Base-by-base conservation (phyloP, 1,140 invertebrate genomes). In the Zaprionus ghesquierei region DNA sequence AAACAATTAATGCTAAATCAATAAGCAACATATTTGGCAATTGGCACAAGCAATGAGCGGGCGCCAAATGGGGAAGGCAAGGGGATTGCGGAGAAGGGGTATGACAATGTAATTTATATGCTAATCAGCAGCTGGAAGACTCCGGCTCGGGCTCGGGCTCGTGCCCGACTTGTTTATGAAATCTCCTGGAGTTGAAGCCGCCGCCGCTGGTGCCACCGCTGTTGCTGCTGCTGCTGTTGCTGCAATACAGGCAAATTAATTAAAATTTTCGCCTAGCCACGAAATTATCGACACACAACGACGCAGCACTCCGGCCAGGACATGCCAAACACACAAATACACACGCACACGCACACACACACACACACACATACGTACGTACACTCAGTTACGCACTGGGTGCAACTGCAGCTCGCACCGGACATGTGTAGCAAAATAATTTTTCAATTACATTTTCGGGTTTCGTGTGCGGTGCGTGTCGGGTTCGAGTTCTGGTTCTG, bases 361-460 rank as follows among this genome's bases (percentile, higher is more conserved):
- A 31, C 29, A 41, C 31, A 15, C 38, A 13, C 4, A n/a, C 54
- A 23, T 5, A 56, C 54, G 1, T 5, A 35, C 53, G 13, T 0
- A 5, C 54, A 33, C 29, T 35, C 29, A 25, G 13, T n/a, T 22
- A 18, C 22, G 27, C 29, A 55, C 31, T 12, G 31, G 3, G 31
- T 50, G 31, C 22, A 22, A 20, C n/a, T 49, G 54, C 49, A 46
- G 29, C 20, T n/a, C n/a, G 22, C 15, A 58, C 69, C 54, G 69
- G 77, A 80, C 81, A 84, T 64, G 75, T 86, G 82, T 66, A 85
- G 86, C 82, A 85, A 86, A 85, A 85, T 85, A 81, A 85, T 85
- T 85, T 85, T 85, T 85, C 81, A 85, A 85, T 85, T 85, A 85
- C 81, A 87, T 85, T 87, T 85, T 85, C 75, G 77, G 81, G 82